Percentiles rank a stretch among this genome's conserved stretches.
phyloP scores from a whole-genome alignment of 2,113 vertebrate genomes.

The Natator depressus region DNA sequence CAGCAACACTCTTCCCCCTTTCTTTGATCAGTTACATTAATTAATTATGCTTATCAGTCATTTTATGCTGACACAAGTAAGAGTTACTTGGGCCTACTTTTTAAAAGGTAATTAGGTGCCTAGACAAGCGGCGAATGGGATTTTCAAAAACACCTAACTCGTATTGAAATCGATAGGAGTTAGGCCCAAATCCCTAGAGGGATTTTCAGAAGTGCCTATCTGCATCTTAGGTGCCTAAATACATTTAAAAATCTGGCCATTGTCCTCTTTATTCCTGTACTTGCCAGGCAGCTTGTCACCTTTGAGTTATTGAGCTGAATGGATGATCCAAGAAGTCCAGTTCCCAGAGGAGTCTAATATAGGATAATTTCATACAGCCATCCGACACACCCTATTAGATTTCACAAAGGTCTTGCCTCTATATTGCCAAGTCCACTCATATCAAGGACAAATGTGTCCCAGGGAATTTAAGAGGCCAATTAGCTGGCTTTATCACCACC shows the following conservation, averaged over 20 bases:
- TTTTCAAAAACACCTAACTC: not conserved
- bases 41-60: not conserved
- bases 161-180: not conserved
- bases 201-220: not conserved
- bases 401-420: not conserved
- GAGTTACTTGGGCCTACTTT: not conserved
- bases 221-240: not conserved
- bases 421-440: not conserved
- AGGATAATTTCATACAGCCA: not conserved
- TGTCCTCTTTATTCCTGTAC: not conserved
- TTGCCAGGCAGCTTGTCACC: not conserved
- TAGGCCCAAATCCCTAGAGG: not conserved
- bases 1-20: not conserved
- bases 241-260: not conserved
- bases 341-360: rapidly evolving
- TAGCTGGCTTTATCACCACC: not conserved
- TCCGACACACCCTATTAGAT: not conserved
- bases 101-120: not conserved
- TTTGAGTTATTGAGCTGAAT: not conserved
- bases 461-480: not conserved
- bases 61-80: not conserved
- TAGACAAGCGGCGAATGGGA: not conserved
- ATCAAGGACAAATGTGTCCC: not conserved
- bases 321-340: not conserved
- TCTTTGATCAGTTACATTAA: not conserved